Percentiles rank a stretch among this genome's conserved stretches.
phyloP scores from a whole-genome alignment of 2,888 invertebrate species.

The Caenorhabditis uteleia region DNA sequence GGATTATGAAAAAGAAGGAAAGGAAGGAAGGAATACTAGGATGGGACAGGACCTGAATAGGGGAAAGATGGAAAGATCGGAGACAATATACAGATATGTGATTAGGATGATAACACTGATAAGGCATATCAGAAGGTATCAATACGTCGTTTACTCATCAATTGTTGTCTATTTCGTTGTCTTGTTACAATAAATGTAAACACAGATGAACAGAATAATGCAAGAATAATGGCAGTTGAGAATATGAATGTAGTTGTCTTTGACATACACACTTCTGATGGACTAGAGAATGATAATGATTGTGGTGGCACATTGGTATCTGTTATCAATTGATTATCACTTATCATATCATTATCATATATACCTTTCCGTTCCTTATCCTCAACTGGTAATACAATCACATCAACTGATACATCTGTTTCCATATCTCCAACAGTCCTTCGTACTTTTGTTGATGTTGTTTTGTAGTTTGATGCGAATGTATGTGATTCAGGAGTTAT shows the following conservation, averaged over 20 bases:
- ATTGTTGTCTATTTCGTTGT: slow-evolving; percentile 4
- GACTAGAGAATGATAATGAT: slow-evolving; percentile 25
- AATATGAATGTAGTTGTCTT: slow-evolving; percentile 22
- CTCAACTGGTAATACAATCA: slow-evolving; percentile 62
- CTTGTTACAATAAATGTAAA: slow-evolving; percentile 27
- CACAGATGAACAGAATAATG: slow-evolving; percentile 15
- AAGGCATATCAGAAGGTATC: slow-evolving; percentile 1
- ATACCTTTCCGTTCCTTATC: slow-evolving; percentile 41
- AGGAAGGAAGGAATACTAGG: too few relatives aligned
- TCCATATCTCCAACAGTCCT: slow-evolving; percentile 54
- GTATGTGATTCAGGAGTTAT: too few relatives aligned
- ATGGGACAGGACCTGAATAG: too few relatives aligned
- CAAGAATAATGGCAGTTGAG: slow-evolving; percentile 20
- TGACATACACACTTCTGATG: slow-evolving; percentile 36
- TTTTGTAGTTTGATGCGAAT: too few relatives aligned
- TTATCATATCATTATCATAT: too few relatives aligned
- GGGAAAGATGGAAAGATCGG: too few relatives aligned
- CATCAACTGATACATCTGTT: slow-evolving; percentile 62
- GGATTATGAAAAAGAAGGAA: too few relatives aligned
- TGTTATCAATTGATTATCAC: slow-evolving; percentile 1
- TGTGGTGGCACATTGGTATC: slow-evolving; percentile 30
- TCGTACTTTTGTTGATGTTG: slow-evolving; percentile 20
- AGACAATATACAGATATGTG: too few relatives aligned
- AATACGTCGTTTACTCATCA: background rate
- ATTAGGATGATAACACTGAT: too few relatives aligned